These are phyloP conservation scores for Drosophila multiciliata DNA, from an alignment of 2,888 invertebrate species.

Conservation along the genomic window DNA sequence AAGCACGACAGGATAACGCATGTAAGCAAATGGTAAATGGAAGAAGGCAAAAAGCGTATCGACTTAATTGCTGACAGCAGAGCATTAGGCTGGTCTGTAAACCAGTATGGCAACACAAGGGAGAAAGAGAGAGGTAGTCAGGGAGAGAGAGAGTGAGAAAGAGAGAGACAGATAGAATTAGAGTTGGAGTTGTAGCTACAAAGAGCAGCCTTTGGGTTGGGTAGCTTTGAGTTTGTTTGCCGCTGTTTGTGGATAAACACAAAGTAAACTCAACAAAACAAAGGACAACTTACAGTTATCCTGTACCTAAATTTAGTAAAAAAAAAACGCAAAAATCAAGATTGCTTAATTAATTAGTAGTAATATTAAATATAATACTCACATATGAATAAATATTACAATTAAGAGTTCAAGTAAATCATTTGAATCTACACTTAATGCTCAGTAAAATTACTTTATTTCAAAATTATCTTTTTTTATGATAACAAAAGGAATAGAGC, in stretches of 20 bases:
- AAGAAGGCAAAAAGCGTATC: conserved; percentile 61
- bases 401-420: neutral
- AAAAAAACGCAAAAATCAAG: no score
- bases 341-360: neutral
- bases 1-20: conserved; percentile 55
- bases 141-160: neutral
- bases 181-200: conserved; percentile 29
- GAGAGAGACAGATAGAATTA: conserved; percentile 24
- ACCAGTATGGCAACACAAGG: conserved; percentile 1
- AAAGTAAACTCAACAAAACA: neutral
- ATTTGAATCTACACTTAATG: neutral
- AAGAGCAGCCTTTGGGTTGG: conserved; percentile 5
- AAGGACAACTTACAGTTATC: neutral
- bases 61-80: conserved; percentile 69
- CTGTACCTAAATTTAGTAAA: neutral
- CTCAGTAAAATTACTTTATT: neutral
- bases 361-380: neutral
- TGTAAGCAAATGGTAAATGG: conserved; percentile 60
- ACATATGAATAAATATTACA: neutral
- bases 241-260: conserved; percentile 25
- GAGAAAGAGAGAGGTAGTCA: neutral
- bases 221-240: conserved; percentile 11
- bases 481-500: neutral
- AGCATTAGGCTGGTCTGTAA: conserved; percentile 46
- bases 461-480: fast-evolving